Conservation (phyloP, 1,140 invertebrate species). For the Pseudoatta argentina region DNA sequence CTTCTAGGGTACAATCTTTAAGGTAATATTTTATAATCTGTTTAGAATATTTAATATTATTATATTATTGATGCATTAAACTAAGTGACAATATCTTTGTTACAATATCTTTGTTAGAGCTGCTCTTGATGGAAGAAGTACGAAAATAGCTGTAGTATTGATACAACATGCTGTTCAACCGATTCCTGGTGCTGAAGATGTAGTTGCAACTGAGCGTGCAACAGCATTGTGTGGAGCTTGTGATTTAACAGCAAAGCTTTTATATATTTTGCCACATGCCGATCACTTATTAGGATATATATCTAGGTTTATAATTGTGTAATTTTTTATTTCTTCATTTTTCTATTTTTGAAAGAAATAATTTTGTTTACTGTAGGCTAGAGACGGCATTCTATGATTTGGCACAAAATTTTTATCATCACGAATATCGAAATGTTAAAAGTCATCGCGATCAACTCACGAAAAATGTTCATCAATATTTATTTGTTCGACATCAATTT, state of each 20-base stretch:
- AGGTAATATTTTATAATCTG: constrained; percentile 86
- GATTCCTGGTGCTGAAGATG: constrained; percentile 93
- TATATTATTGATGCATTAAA: constrained; percentile 6
- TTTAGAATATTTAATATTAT: constrained; percentile 30
- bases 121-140: constrained; percentile 92
- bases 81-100: background rate
- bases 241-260: constrained; percentile 95
- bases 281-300: constrained; percentile 95
- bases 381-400: constrained; percentile 98
- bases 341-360: constrained; percentile 9
- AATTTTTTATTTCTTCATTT: background rate
- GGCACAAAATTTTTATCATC: constrained; percentile 96
- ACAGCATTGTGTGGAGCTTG: constrained; percentile 95
- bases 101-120: constrained; percentile 84
- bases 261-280: constrained; percentile 95
- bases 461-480: constrained; percentile 95
- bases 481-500: constrained; percentile 98
- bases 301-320: constrained; percentile 86
- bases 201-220: constrained; percentile 94
- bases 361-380: constrained; percentile 87
- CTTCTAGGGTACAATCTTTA: constrained; percentile 94
- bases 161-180: constrained; percentile 93
- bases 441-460: constrained; percentile 96
- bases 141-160: constrained; percentile 95
- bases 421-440: constrained; percentile 95